Percentiles rank a stretch among this genome's conserved stretches.
phyloP scores from a whole-genome alignment of 2,113 vertebrate species.

The Hydropotes inermis region DNA sequence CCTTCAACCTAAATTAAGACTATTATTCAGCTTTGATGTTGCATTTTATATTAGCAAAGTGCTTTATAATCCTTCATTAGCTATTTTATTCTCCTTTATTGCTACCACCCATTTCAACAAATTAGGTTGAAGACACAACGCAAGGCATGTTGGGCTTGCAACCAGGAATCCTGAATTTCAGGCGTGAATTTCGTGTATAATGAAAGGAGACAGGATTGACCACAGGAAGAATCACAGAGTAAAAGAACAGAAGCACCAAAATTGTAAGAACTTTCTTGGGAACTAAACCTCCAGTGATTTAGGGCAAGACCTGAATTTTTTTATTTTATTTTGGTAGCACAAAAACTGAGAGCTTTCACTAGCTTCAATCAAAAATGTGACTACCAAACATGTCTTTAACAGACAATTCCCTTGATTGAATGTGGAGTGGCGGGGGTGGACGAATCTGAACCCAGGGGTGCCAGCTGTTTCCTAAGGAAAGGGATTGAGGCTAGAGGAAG shows the following conservation, averaged over 20 bases:
- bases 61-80: slow-evolving; percentile 69
- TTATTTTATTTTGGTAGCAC: slow-evolving; percentile 12
- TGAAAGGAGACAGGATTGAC: slow-evolving; percentile 1
- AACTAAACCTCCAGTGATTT: not conserved
- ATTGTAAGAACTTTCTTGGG: not conserved
- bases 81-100: slow-evolving; percentile 58
- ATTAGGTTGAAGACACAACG: slow-evolving; percentile 24
- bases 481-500: not conserved
- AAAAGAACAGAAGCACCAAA: not conserved
- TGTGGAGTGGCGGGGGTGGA: not conserved
- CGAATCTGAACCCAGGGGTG: not conserved
- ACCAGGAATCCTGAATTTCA: not conserved
- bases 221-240: not conserved
- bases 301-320: not conserved
- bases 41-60: slow-evolving; percentile 63
- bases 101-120: slow-evolving; percentile 32
- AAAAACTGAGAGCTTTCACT: not conserved
- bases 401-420: not conserved
- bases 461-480: slow-evolving; percentile 15
- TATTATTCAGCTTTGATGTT: slow-evolving; percentile 61
- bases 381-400: not conserved
- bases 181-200: not conserved
- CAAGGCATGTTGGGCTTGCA: not conserved
- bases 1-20: slow-evolving; percentile 63
- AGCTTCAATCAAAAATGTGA: slow-evolving; percentile 19